Base-by-base conservation (phyloP, 2,113 vertebrate genomes). In the Bagarius yarrelli region DNA sequence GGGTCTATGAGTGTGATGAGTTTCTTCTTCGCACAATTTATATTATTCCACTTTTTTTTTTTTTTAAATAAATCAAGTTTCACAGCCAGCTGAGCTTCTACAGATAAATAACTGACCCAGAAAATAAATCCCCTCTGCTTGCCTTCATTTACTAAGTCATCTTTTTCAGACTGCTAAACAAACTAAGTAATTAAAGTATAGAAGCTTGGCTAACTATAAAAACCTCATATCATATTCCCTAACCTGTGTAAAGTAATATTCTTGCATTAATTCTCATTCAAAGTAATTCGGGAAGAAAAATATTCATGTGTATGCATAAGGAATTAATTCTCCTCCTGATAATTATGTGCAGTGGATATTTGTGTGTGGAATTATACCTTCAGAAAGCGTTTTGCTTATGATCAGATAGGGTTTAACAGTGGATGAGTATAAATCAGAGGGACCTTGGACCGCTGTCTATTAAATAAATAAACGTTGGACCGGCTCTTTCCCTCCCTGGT, bases 361-460 rank as follows among this genome's bases (percentile, higher is more conserved):
- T 74, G 69, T 80, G 56, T 57, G 84, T 75, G 56, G 63, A 36
- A 60, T 27, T 34, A 21, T 40, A 5, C 11, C 50, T 36, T 36
- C 12, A 30, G 50, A n/a, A 56, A 36, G 53, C 44, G 52, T 61
- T 59, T 18, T 19, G 19, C 21, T 30, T 5, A 40, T 55, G 50
- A 73, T 59, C 36, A 67, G 75, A 69, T 76, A 74, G 32, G 12
- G 67, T 75, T 84, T 74, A 81, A 78, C 75, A 67, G 67, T 8
- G 14, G 23, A 32, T 44, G 52, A 76, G 69, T 52, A 14, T 84
- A 64, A 47, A 80, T 71, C n/a, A 69, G n/a, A 21, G 18, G 61
- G 56, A 80, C 44, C 23, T 55, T 30, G 55, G 30, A 59, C 25
- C 59, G 57, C 64, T 67, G 23, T 75, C 75, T 72, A 40, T 53